These are phyloP conservation scores for Paracentrotus lividus DNA, from an alignment of 53 echinoderm and acorn worm species.

Conservation along the genomic window DNA sequence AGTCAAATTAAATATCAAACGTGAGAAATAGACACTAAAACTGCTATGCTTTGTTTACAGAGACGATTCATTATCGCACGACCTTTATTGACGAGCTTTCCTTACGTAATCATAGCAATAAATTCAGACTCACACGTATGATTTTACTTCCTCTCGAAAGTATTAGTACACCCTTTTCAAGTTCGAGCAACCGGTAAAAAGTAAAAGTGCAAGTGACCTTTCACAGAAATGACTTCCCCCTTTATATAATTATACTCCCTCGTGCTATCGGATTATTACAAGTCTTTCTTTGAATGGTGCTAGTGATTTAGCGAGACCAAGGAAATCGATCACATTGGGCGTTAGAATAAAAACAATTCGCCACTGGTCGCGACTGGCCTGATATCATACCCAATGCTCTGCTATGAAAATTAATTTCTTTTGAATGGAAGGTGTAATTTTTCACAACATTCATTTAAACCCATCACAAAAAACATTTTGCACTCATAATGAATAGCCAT, in stretches of 20 bases:
- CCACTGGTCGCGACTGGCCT: neutral
- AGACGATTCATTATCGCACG: neutral
- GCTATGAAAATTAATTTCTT: neutral
- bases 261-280: conserved; percentile 64
- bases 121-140: neutral
- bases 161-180: neutral
- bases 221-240: neutral
- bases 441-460: neutral
- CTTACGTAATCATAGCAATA: neutral
- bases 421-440: conserved; percentile 35
- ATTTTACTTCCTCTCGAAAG: neutral
- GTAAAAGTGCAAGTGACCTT: conserved; percentile 67
- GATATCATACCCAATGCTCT: neutral
- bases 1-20: neutral
- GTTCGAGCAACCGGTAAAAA: neutral
- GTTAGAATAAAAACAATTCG: neutral
- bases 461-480: neutral
- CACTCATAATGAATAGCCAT: conserved; percentile 12
- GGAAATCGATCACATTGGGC: conserved; percentile 31
- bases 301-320: conserved; percentile 44
- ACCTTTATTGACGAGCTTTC: neutral
- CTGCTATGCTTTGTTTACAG: neutral
- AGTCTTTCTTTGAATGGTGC: conserved; percentile 46
- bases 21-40: neutral
- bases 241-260: neutral